Conservation (phyloP, 2,113 vertebrate species). For the Scolopax mira region DNA sequence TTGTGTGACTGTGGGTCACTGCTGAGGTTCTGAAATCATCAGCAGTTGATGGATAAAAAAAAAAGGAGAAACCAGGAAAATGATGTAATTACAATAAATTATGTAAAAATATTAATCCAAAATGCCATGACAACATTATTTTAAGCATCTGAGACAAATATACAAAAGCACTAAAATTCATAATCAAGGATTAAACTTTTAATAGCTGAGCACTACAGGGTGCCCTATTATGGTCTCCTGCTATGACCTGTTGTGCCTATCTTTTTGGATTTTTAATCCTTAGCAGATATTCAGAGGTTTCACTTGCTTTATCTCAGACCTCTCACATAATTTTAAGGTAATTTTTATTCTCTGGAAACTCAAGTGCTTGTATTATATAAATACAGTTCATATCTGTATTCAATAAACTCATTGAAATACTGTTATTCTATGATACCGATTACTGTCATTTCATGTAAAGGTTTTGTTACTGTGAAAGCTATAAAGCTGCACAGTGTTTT, state of each 20-base stretch:
- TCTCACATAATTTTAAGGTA: slow-evolving; percentile 20
- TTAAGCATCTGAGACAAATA: slow-evolving; percentile 48
- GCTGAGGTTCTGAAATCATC: not conserved
- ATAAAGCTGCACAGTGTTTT: slow-evolving; percentile 26
- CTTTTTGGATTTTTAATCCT: slow-evolving; percentile 48
- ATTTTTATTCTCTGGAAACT: slow-evolving; percentile 42
- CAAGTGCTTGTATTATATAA: slow-evolving; percentile 20
- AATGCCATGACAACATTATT: slow-evolving; percentile 49
- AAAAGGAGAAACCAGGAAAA: not conserved
- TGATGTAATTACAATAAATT: slow-evolving; percentile 20
- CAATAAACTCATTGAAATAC: slow-evolving; percentile 41
- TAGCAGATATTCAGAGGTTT: slow-evolving; percentile 36
- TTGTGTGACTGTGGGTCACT: not conserved
- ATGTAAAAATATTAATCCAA: slow-evolving; percentile 65
- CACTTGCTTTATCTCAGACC: slow-evolving; percentile 18
- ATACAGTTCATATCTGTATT: slow-evolving; percentile 18
- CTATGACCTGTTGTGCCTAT: slow-evolving; percentile 35
- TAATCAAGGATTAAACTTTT: slow-evolving; percentile 64
- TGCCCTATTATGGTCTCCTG: slow-evolving; percentile 44
- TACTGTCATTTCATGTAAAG: slow-evolving; percentile 48
- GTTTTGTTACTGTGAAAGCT: slow-evolving; percentile 33
- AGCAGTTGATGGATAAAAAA: not conserved
- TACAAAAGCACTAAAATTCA: slow-evolving; percentile 51
- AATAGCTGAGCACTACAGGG: slow-evolving; percentile 58
- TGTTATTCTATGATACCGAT: slow-evolving; percentile 21